A percentile compares a stretch with the other conserved stretches of the same genome.
phyloP scores from a whole-genome alignment of 1,140 invertebrate genomes.

The Lutraria rhynchaena region DNA sequence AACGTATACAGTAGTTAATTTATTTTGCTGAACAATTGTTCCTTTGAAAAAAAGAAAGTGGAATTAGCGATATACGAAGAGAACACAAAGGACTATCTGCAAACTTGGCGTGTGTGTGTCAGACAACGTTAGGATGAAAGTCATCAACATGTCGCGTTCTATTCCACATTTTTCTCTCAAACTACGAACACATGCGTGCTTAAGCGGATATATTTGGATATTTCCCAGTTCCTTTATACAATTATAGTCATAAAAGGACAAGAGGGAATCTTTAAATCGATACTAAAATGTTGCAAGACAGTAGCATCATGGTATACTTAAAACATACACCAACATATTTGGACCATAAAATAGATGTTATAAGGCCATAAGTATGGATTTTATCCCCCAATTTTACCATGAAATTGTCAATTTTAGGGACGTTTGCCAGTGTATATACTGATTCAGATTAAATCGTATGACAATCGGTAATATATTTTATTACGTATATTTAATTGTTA shows the following conservation, averaged over 20 bases:
- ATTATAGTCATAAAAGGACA: conserved; percentile 54
- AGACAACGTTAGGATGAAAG: conserved; percentile 16
- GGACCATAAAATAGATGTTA: conserved; percentile 43
- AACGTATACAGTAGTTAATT: no score
- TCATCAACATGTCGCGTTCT: conserved; percentile 48
- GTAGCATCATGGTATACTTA: conserved; percentile 35
- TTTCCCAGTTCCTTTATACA: conserved; percentile 46
- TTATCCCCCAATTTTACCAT: conserved; percentile 37
- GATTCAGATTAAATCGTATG: conserved; percentile 44
- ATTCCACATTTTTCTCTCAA: conserved; percentile 45
- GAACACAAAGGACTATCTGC: no score
- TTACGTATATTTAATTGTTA: conserved; percentile 37
- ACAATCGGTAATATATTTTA: conserved; percentile 22
- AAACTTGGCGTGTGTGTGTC: conserved; percentile 23
- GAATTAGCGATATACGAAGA: not conserved
- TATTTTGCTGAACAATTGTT: no score
- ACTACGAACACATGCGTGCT: conserved; percentile 27
- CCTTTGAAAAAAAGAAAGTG: not conserved
- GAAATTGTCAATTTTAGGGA: conserved; percentile 51
- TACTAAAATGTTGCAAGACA: conserved; percentile 34
- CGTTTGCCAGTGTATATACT: not conserved
- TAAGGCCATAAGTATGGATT: conserved; percentile 49
- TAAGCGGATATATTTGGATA: conserved; percentile 49
- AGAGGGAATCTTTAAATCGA: conserved; percentile 57
- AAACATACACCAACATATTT: conserved; percentile 33